Base-by-base conservation (phyloP, 2,797 vertebrate genomes). In the Leptatherina wallacei region DNA sequence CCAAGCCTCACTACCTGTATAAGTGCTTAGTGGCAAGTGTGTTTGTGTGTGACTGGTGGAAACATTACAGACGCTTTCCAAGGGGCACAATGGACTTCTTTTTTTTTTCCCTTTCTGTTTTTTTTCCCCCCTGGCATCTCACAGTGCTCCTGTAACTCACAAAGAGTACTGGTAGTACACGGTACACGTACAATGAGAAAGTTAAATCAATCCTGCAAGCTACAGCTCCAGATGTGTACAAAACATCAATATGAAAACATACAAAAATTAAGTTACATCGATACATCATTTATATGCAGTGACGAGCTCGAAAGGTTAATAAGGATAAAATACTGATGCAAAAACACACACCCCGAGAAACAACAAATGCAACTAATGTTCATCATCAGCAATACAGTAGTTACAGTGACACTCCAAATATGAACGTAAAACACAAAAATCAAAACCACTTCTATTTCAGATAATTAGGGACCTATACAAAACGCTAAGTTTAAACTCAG, bases 321-420 rank as follows among this genome's bases (percentile, higher is more conserved):
- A 95, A 94, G 96, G 95, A 96, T 97, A 96, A 97, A 99, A 99
- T 98, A 99, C 98, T 99, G 97, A 98, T 97, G 96, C 96, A 94
- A 97, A 96, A 97, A 89, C 89, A 87, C 84, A 86, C 90, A 89
- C 96, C 94, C 94, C 89, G 93, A 96, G 92, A 96, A 92, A 93
- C 94, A 96, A 96, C 95, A 95, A 96, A 97, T 78, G 95, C 95
- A 96, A 96, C 95, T 96, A 95, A 95, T 94, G 95, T 96, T 95
- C 96, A 97, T 97, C 95, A 97, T 97, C 96, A 98, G 97, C 96
- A 98, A 96, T 96, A 98, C 97, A 99, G 97, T 96, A 98, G 97
- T 97, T 98, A 99, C 96, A 96, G 94, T 94, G 90, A 98, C 97
- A 98, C 97, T 96, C 95, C 97, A 97, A 98, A 97, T 96, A 97